Evolutionary conservation across 2,113 vertebrate species (phyloP).

Genomic region (Xerus inauris): DNA sequence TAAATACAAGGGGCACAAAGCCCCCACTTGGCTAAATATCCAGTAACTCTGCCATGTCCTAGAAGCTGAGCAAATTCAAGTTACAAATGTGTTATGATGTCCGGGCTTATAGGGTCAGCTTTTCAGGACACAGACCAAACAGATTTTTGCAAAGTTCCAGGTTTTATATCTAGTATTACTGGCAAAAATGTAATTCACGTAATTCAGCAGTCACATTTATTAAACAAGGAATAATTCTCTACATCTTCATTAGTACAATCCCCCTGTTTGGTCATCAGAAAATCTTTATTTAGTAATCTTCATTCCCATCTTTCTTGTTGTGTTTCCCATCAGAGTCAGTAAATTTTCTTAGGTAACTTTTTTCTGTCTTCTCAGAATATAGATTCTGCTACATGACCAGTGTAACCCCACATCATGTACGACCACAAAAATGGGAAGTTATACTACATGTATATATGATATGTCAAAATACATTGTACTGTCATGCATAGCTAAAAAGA

Average conservation of each 20-base stretch:
- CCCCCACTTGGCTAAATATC: background rate
- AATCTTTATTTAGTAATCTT: background rate
- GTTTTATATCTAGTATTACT: background rate
- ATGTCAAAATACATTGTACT: too few relatives aligned
- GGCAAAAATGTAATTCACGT: background rate
- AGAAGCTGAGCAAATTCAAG: background rate
- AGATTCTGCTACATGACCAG: background rate
- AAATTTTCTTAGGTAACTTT: background rate
- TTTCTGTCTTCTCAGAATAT: background rate
- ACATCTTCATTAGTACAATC: background rate
- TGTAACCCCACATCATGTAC: too few relatives aligned
- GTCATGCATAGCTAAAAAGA: too few relatives aligned
- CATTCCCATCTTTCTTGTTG: background rate
- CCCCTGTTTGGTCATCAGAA: background rate
- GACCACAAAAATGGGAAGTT: too few relatives aligned
- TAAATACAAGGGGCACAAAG: background rate
- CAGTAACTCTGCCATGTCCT: background rate
- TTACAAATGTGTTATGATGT: background rate
- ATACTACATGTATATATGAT: too few relatives aligned
- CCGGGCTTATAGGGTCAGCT: background rate
- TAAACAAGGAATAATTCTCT: conserved; percentile 3
- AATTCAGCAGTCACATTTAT: background rate
- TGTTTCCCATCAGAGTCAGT: background rate
- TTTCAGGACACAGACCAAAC: background rate
- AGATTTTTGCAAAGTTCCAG: background rate